A percentile compares a stretch with the other conserved stretches of the same genome.
phyloP scores from a whole-genome alignment of 2,113 vertebrate genomes.

The Cottus gobio region DNA sequence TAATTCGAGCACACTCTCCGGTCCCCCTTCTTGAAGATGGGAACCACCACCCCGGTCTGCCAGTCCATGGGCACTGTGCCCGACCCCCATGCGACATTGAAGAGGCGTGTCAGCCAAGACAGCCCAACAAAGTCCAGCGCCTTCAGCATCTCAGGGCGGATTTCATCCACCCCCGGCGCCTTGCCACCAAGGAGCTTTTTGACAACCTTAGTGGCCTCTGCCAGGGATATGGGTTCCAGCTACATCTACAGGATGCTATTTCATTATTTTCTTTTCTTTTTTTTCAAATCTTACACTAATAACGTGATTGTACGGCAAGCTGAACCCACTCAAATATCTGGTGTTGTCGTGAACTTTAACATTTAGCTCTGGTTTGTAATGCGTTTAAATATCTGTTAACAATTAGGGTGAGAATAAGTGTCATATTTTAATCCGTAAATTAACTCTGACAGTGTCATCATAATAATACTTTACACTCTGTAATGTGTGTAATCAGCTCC shows the following conservation, averaged over 20 bases:
- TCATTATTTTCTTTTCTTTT: neutral
- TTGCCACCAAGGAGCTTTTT: no score
- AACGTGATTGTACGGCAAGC: neutral
- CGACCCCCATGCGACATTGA: no score
- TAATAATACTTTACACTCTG: slow-evolving; percentile 11
- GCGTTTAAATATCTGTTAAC: neutral
- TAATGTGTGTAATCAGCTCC: slow-evolving; percentile 11
- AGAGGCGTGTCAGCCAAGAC: no score
- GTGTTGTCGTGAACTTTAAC: neutral
- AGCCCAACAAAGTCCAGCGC: no score
- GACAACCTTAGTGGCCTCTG: no score
- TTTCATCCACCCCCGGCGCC: no score
- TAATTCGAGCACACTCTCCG: no score
- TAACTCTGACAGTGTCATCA: slow-evolving; percentile 34
- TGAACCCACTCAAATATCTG: neutral
- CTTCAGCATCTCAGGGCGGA: no score
- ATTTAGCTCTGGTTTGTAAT: slow-evolving; percentile 5
- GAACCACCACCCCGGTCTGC: no score
- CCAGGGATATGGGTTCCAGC: no score
- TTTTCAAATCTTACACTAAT: slow-evolving; percentile 5
- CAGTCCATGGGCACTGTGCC: no score
- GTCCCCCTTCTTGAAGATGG: no score
- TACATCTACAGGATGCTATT: slow-evolving; percentile 13
- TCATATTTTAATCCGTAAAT: slow-evolving; percentile 10
- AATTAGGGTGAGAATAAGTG: neutral